Base-by-base conservation (phyloP, 1,140 invertebrate genomes). In the Camponotus vicinus region DNA sequence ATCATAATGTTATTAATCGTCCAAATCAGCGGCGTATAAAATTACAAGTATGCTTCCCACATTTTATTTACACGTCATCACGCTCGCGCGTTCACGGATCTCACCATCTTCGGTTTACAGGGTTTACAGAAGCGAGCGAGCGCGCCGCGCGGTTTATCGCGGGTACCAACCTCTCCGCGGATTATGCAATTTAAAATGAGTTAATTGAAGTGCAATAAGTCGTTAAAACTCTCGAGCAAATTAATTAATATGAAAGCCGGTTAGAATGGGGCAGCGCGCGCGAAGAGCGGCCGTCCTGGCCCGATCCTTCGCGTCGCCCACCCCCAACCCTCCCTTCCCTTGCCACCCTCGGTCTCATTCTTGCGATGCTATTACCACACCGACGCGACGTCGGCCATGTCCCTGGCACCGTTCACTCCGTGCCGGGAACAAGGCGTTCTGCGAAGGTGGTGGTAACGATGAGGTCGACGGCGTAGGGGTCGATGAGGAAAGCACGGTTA, bases 161-260 rank as follows among this genome's bases (percentile, higher is more conserved):
- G 66, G 59, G 73, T 37, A 86, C 79, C 71, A 73, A 73, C 85
- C 79, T 89, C 83, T 52, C 42, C 45, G 32, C 32, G 75, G 89
- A 92, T 92, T 92, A 90, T 92, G 90, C 89, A 89, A 92, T 94
- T 94, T 89, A 90, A 93, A 93, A 93, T 91, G 90, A 93, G 92
- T 93, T 94, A 93, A 94, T 94, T 93, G 90, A 93, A 94, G 93
- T 93, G 93, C 93, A 93, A 94, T 94, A 93, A 94, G 92, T 93
- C 92, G 92, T 93, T 92, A 90, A 93, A 93, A 93, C 92, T 94
- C 93, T 92, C 92, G 91, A 91, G 87, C 92, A 91, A 92, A 93
- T 94, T 94, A 94, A 94, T 94, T 94, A 94, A 93, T 92, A 91
- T 90, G 86, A 92, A 93, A 93, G 90, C 88, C 88, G 89, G 91